phyloP scores from a whole-genome alignment of 1,140 invertebrate species.

The Berghia stephanieae region DNA sequence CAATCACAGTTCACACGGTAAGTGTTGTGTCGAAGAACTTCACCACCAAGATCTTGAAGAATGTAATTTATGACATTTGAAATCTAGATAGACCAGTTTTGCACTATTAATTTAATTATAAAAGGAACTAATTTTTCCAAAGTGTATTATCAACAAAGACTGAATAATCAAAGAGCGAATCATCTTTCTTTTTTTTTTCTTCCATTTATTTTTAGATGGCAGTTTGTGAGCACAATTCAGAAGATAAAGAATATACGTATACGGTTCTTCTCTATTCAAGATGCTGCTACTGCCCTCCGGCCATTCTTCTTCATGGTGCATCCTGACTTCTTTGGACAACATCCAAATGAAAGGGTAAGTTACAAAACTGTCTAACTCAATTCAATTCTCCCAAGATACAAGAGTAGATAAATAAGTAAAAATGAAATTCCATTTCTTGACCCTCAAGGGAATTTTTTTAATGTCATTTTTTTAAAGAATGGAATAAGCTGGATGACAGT shows the following conservation, averaged over 20 bases:
- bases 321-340: slow-evolving; percentile 92
- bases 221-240: not conserved
- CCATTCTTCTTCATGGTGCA: slow-evolving; percentile 96
- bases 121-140: not conserved
- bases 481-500: no score
- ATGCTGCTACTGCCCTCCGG: slow-evolving; percentile 76
- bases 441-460: not conserved
- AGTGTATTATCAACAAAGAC: not conserved
- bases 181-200: not conserved
- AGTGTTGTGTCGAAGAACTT: no score
- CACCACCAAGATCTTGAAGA: no score
- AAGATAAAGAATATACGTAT: not conserved
- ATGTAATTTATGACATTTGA: not conserved
- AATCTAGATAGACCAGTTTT: not conserved
- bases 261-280: slow-evolving; percentile 29
- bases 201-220: not conserved
- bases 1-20: no score
- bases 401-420: not conserved
- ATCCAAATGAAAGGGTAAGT: slow-evolving; percentile 84
- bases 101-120: not conserved
- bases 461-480: not conserved
- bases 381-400: not conserved
- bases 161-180: no score
- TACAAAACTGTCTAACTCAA: not conserved
- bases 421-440: no score